phyloP scores from a whole-genome alignment of 2,797 vertebrate species.

The Sylvia borin region DNA sequence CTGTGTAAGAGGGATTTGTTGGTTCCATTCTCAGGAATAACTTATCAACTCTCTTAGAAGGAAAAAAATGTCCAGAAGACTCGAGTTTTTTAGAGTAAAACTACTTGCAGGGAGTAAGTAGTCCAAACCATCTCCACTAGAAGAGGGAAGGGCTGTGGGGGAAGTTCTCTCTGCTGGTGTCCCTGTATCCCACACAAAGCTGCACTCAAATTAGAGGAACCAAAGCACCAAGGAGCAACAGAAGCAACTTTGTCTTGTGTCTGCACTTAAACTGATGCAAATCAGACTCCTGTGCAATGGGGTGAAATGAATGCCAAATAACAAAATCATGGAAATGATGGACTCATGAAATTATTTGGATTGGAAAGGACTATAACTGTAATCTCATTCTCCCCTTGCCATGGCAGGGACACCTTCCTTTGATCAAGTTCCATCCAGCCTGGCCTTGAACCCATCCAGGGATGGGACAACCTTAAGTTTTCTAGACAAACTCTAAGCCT shows the following conservation, averaged over 20 bases:
- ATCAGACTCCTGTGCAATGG: background rate
- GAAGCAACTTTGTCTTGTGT: background rate
- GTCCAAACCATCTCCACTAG: background rate
- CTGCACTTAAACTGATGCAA: background rate
- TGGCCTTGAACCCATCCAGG: background rate
- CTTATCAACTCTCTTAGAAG: background rate
- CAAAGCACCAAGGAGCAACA: background rate
- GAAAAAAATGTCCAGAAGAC: background rate
- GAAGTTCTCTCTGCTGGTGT: background rate
- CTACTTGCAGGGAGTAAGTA: background rate
- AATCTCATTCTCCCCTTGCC: rapidly evolving
- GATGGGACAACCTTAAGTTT: background rate
- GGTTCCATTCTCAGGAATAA: background rate
- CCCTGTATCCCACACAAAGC: background rate
- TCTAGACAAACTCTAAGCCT: background rate
- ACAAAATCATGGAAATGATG: background rate
- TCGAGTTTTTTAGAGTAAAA: background rate
- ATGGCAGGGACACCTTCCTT: background rate
- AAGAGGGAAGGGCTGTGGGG: background rate
- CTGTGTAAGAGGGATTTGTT: background rate
- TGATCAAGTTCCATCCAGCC: background rate
- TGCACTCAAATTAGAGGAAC: background rate
- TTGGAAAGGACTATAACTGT: background rate
- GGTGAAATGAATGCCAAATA: background rate
- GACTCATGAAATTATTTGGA: background rate